Base-by-base conservation (phyloP, 2,888 invertebrate species). In the Pristionchus entomophagus region DNA sequence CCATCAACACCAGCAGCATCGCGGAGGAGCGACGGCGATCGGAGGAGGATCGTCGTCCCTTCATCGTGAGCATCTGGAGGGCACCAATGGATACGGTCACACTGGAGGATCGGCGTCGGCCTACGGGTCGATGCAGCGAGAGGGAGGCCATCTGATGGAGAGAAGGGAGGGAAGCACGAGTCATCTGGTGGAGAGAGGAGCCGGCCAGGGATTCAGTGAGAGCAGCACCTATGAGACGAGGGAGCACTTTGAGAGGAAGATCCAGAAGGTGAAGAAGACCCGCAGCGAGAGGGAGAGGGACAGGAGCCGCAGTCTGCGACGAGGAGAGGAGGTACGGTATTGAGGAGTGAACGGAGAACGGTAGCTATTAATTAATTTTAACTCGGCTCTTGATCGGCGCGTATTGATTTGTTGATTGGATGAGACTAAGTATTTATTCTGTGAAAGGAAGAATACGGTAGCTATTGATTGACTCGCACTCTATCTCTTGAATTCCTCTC, bases 191-290 rank as follows among this genome's bases (percentile, higher is more conserved):
- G 73, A 77, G 77, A 51, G 77, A 38, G 41, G 77, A 35, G 69
- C 45, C 6, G 84, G 84, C 26, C 88, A 85, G 26, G 93, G 91
- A 41, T 94, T 91, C 90, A 90, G 90, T 38, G 93, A 93, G 89
- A 90, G 89, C 86, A 92, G 92, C 80, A 88, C 90, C 81, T 93
- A 92, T 86, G 93, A 93, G 88, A 91, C 93, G 0, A 88, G 91
- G 32, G 93, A 93, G 87, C 93, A 93, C 87, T 93, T 91, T 87
- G 93, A 93, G 87, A 88, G 93, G 38, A 93, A 93, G 88, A 90
- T 92, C 49, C 91, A 92, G 86, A 86, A 91, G 22, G 91, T 91
- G 49, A 92, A 91, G 88, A 92, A 92, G 88, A 91, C 90, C 29
- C 85, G 92, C 22, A 90, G 91, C n/a, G 92, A 92, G 82, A 87